These are phyloP conservation scores for Athripsodes cinereus DNA, from an alignment of 2,888 invertebrate genomes.

Conservation along the genomic window DNA sequence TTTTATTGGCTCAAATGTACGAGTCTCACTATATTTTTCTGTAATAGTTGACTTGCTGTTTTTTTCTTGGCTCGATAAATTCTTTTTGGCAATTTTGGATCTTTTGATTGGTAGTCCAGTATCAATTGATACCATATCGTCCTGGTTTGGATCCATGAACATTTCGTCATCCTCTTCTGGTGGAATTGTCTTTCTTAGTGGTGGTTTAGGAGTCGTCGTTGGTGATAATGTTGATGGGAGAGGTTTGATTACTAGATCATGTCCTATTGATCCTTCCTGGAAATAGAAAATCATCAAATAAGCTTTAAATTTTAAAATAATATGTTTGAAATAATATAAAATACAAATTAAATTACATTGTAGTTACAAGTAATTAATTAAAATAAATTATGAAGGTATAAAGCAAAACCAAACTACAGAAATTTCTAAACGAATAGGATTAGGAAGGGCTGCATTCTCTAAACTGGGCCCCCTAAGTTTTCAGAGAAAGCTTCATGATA, in stretches of 20 bases:
- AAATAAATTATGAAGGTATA: too few relatives aligned
- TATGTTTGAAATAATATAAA: too few relatives aligned
- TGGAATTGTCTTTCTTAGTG: constrained; percentile 30
- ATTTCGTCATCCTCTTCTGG: constrained; percentile 59
- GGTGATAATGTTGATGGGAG: constrained; percentile 65
- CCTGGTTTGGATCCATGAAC: constrained; percentile 62
- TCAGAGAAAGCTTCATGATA: too few relatives aligned
- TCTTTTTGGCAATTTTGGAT: constrained; percentile 17
- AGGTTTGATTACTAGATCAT: constrained; percentile 82
- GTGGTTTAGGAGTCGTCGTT: constrained; percentile 19
- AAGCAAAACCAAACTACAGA: too few relatives aligned
- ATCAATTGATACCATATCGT: constrained; percentile 58
- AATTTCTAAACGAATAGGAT: too few relatives aligned
- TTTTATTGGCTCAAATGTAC: not conserved
- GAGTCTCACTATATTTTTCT: not conserved
- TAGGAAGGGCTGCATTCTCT: too few relatives aligned
- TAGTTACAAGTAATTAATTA: too few relatives aligned
- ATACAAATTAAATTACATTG: too few relatives aligned
- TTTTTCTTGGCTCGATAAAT: constrained; percentile 8
- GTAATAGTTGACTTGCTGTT: not conserved
- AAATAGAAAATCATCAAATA: constrained; percentile 8
- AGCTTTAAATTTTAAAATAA: too few relatives aligned
- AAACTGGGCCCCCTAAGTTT: too few relatives aligned
- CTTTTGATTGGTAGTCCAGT: constrained; percentile 53
- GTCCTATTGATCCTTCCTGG: constrained; percentile 90